Base-by-base conservation (phyloP, 2,888 invertebrate species). In the Caenorhabditis drosophilae region DNA sequence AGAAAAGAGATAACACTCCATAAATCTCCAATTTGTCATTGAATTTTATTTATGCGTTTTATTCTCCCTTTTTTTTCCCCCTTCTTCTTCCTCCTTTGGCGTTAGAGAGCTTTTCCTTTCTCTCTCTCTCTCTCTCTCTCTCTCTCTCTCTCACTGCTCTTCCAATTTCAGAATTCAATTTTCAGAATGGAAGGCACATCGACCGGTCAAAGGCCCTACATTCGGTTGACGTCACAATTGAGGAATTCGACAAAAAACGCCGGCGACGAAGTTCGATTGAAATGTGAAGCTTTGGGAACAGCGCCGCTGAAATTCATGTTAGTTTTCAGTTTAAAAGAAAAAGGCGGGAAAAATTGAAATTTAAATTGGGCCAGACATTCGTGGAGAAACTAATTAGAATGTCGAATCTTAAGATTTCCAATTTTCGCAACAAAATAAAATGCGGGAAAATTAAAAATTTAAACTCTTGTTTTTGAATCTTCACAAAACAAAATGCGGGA, bases 211-310 rank as follows among this genome's bases (percentile, higher is more conserved):
- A 63, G 81, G n/a, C 82, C 83, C 12, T 82, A 82, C 68, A 77
- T 82, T 26, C 73, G 82, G 16, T 67, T 82, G 15, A 80, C 77
- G 15, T 75, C 76, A 18, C 58, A 70, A 25, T 69, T 83, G 6
- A 52, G 70, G 31, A 82, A 82, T 54, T 67, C 77, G 26, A 81
- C 82, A 2, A 66, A 76, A 36, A 63, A 77, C 35, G 50, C 72
- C 7, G 83, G 83, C 7, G 75, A 73, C 15, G 80, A 80, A 46
- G 73, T 82, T 23, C 67, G 82, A 31, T 67, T 82, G 49, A 73
- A 73, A 45, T 82, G 83, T 56, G 82, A 83, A 64, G 82, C 79
- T 11, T 73, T 79, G 18, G 83, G 81, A 35, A 77, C 82, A 15
- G 77, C 80, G 12, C 83, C 83, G 3, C 59, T 82, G 16, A 64